Conservation (phyloP, 2,113 vertebrate species). For the Solea senegalensis region DNA sequence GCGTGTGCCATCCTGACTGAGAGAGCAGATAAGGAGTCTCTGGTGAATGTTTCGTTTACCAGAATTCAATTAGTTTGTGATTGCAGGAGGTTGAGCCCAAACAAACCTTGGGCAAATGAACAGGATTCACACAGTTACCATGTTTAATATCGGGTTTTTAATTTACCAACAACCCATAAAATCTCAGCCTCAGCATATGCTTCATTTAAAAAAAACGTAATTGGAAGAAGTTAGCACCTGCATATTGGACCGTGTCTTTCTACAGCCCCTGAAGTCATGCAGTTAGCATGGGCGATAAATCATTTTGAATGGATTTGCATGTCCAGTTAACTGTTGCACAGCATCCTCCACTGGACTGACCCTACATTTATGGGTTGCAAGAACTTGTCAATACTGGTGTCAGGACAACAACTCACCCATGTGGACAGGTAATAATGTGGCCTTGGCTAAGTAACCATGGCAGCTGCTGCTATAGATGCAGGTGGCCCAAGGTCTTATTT, state of each 20-base stretch:
- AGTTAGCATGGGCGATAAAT: slow-evolving; percentile 30
- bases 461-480: slow-evolving; percentile 19
- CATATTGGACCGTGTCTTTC: background rate
- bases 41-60: slow-evolving; percentile 41
- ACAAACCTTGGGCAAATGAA: slow-evolving; percentile 33
- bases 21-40: slow-evolving; percentile 42
- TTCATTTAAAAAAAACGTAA: too few relatives aligned
- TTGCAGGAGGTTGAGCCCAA: slow-evolving; percentile 10
- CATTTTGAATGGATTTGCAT: slow-evolving; percentile 28
- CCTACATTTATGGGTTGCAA: slow-evolving; percentile 1
- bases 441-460: slow-evolving; percentile 23
- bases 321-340: background rate
- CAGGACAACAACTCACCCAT: slow-evolving; percentile 23
- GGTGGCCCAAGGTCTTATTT: slow-evolving; percentile 28
- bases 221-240: background rate
- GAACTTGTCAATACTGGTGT: slow-evolving; percentile 2
- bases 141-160: slow-evolving; percentile 1
- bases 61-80: slow-evolving; percentile 45
- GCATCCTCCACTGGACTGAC: slow-evolving; percentile 6
- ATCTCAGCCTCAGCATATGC: background rate
- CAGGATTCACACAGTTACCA: slow-evolving; percentile 20
- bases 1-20: slow-evolving; percentile 12
- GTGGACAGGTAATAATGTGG: slow-evolving; percentile 20
- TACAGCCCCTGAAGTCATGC: slow-evolving; percentile 8
- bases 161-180: background rate